Conservation (phyloP, 2,888 invertebrate genomes). For the Chelonus formosanus region DNA sequence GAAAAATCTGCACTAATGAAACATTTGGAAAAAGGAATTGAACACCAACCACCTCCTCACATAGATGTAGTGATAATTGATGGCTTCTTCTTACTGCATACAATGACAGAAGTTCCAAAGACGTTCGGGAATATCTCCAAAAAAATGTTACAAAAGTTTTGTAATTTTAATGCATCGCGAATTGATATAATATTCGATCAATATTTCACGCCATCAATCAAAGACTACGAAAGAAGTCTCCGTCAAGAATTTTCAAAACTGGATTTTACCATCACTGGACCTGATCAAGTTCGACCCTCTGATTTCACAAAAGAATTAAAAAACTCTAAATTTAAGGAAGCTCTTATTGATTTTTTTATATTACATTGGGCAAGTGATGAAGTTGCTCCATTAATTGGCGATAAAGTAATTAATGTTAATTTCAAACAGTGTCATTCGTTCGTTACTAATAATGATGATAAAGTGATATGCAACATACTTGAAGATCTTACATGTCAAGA, state of each 20-base stretch:
- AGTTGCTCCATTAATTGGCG: constrained; percentile 44
- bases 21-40: too few species aligned
- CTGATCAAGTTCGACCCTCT: constrained; percentile 31
- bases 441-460: constrained; percentile 31
- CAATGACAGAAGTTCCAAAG: constrained; percentile 29
- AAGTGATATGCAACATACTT: constrained; percentile 33
- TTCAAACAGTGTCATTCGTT: constrained; percentile 42
- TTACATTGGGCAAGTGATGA: constrained; percentile 47
- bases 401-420: constrained; percentile 44
- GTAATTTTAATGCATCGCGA: too few species aligned
- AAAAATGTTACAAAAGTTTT: not conserved
- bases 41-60: too few species aligned
- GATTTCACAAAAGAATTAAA: constrained; percentile 35
- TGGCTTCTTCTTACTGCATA: constrained; percentile 36
- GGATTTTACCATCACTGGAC: too few species aligned
- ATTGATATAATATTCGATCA: constrained; percentile 35
- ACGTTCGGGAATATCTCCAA: constrained; percentile 26
- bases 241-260: constrained; percentile 21
- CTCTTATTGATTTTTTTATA: constrained; percentile 48
- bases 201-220: constrained; percentile 38
- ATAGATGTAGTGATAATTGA: constrained; percentile 30
- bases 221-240: constrained; percentile 40
- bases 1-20: constrained; percentile 24
- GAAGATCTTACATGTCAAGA: constrained; percentile 29
- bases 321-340: constrained; percentile 40